Base-by-base conservation (phyloP, 2,113 vertebrate species). In the Xenopus laevis region DNA sequence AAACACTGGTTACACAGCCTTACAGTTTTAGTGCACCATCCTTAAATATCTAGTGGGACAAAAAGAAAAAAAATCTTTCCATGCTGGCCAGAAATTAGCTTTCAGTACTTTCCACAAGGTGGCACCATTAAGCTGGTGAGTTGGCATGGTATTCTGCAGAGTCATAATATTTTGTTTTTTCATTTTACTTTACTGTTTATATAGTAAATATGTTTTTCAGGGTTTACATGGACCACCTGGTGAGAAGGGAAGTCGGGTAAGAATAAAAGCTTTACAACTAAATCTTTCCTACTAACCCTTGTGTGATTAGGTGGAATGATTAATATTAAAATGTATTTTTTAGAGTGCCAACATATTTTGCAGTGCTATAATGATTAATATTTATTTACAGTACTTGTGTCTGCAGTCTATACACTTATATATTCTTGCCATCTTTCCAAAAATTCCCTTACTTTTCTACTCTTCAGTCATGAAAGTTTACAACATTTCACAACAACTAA, bases 221-320 rank as follows among this genome's bases (percentile, higher is more conserved):
- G 96, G 96, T 87, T 95, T 97, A 91, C 90, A 93, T 70, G 96
- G 96, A 89, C 91, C 95, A 86, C 90, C 93, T 50, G 96, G 95
- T 85, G 87, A 95, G 81, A 99, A 97, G 88, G 97, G 97, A 84
- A 92, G 92, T 80, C 91, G 95, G 94, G 97, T 99, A 92, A 96
- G 95, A 87, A 72, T 53, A 55, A 74, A 79, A 60, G 15, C 60
- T 33, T 27, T 1, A 23, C 20, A 57, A 17, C 68, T 12, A 55
- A 33, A 17, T 65, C 77, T 72, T 17, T 27, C 23, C 23, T 27
- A 27, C 81, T 87, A 76, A 82, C 7, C 0, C 23, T 27, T 83
- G 79, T 67, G 17, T 18, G 1, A 64, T 52, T 74, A 18, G 76
- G 79, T 79, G 82, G 83, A 83, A 83, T 27, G 53, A 84, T 80